These are phyloP conservation scores for Dasyprocta punctata DNA, from an alignment of 2,113 vertebrate species.

Conservation along the genomic window DNA sequence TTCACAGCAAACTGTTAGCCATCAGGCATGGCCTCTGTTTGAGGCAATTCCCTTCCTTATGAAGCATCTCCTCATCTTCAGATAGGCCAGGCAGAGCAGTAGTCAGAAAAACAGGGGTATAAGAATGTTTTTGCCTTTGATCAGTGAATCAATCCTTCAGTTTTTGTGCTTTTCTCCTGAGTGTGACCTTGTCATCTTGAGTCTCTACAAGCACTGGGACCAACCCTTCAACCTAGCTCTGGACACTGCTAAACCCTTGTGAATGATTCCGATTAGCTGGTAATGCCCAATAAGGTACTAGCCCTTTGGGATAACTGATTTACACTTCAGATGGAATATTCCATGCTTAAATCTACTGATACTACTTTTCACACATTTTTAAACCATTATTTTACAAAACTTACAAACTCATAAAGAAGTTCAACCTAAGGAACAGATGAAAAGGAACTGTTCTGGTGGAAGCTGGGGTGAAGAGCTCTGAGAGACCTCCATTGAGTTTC, in stretches of 20 bases:
- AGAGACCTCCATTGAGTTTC: not conserved
- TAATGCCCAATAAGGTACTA: not conserved
- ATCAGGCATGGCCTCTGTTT: not conserved
- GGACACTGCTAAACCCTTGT: not conserved
- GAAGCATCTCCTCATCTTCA: not conserved
- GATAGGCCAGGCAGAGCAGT: no score
- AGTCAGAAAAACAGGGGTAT: not conserved
- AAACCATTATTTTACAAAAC: constrained; percentile 56
- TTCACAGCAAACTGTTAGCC: not conserved
- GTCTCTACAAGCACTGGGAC: not conserved
- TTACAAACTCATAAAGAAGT: constrained; percentile 32
- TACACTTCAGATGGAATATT: constrained; percentile 22
- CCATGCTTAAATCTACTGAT: constrained; percentile 5
- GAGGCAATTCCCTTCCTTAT: not conserved
- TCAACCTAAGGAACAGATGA: not conserved
- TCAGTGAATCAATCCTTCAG: not conserved
- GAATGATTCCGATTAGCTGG: not conserved
- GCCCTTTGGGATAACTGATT: not conserved
- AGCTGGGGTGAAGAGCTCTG: not conserved
- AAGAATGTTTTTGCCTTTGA: not conserved
- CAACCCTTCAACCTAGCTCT: not conserved
- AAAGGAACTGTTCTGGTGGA: not conserved
- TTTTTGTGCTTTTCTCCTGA: not conserved
- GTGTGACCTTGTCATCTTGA: not conserved
- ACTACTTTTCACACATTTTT: constrained; percentile 29